Conservation (phyloP, 2,113 vertebrate genomes). For the Corapipo altera region DNA sequence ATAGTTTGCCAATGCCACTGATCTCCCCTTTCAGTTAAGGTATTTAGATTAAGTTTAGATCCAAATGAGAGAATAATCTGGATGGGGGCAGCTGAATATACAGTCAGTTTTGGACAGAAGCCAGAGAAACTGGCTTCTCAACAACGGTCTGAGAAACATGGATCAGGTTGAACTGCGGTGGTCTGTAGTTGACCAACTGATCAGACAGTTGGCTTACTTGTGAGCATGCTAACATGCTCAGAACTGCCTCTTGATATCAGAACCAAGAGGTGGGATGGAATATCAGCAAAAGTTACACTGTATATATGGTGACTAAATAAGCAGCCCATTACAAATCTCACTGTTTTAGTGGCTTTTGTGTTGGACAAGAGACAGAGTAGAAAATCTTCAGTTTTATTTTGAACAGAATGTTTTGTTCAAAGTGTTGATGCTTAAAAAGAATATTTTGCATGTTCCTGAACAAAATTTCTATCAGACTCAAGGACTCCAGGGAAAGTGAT, state of each 20-base stretch:
- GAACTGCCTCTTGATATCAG: conserved; percentile 72
- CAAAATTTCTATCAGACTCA: conserved; percentile 36
- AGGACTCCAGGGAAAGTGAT: conserved; percentile 76
- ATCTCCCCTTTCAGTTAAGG: conserved; percentile 70
- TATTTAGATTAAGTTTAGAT: conserved; percentile 72
- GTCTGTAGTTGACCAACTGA: conserved; percentile 68
- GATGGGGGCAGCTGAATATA: conserved; percentile 71
- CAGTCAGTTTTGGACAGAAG: conserved; percentile 57
- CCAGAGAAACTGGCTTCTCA: conserved; percentile 74
- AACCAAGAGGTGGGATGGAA: conserved; percentile 42
- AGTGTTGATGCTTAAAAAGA: neutral
- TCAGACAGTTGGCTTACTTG: conserved; percentile 67
- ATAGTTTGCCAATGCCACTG: conserved; percentile 57
- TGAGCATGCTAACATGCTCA: conserved; percentile 63
- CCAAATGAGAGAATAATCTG: conserved; percentile 75
- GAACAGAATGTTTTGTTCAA: neutral
- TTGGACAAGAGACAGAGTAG: conserved; percentile 66
- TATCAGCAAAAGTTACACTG: conserved; percentile 68
- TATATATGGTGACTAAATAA: conserved; percentile 72
- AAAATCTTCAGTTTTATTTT: conserved; percentile 65
- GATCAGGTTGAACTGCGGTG: conserved; percentile 68
- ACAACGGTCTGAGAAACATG: conserved; percentile 69
- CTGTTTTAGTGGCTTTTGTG: conserved; percentile 39
- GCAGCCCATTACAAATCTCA: conserved; percentile 70
- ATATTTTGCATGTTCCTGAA: neutral